Percentiles rank a stretch among this genome's conserved stretches.
Conservation (phyloP, 1,140 invertebrate genomes). For the Euura saliciscinereae region DNA sequence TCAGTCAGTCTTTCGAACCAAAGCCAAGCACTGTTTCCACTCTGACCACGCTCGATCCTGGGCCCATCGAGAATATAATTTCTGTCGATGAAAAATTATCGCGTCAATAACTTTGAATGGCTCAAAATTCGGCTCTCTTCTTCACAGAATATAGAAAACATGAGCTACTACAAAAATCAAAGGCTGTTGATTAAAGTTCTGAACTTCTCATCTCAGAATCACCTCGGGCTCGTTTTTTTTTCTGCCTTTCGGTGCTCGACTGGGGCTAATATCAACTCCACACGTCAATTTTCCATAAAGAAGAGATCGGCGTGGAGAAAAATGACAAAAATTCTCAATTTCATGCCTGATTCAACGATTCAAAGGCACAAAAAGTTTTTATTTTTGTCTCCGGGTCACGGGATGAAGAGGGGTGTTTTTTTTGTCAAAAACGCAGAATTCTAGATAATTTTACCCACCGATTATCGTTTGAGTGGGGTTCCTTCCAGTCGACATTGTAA, state of each 20-base stretch:
- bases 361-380: neutral
- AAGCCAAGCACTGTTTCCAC: constrained; percentile 30
- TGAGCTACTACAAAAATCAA: too few species aligned
- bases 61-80: constrained; percentile 13
- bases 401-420: too few species aligned
- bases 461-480: constrained; percentile 22
- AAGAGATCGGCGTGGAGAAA: neutral
- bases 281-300: too few species aligned
- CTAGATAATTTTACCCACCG: constrained; percentile 19
- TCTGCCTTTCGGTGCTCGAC: too few species aligned
- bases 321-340: neutral
- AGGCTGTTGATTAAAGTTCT: too few species aligned
- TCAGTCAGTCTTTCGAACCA: constrained; percentile 43
- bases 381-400: too few species aligned
- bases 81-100: neutral
- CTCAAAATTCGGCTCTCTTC: too few species aligned
- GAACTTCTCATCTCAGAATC: too few species aligned
- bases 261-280: too few species aligned
- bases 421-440: too few species aligned
- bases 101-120: neutral
- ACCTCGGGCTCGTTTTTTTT: too few species aligned
- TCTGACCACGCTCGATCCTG: constrained; percentile 25
- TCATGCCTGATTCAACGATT: neutral
- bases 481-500: constrained; percentile 31
- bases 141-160: too few species aligned